Base-by-base conservation (phyloP, 2,113 vertebrate genomes). In the Holacanthus passer region DNA sequence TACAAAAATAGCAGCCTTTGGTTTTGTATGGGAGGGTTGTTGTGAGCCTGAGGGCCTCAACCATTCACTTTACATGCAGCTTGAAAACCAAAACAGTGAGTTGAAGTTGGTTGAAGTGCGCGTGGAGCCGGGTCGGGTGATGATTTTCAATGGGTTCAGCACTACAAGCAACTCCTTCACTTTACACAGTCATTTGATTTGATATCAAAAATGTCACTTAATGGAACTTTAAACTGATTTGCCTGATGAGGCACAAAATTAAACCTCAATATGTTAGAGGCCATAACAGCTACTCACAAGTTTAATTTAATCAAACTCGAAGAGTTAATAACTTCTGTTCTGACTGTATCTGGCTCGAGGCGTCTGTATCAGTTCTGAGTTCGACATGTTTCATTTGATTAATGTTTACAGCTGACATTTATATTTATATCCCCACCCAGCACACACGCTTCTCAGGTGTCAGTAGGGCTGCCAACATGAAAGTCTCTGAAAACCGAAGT, bases 341-440 rank as follows among this genome's bases (percentile, higher is more conserved):
- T 62, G 60, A 70, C 48, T 68, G 31, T 43, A n/a, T 31, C n/a
- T 56, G 48, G 76, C 80, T 50, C 31, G 13, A 52, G 63, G 37
- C 29, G 9, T 13, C 64, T 27, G 71, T 24, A 29, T 73, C 0
- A 64, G 66, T 45, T 69, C 27, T 74, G 48, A 66, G 2, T 48
- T 58, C 14, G 16, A 67, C 17, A 39, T 47, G 27, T 72, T 76
- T 81, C 55, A 68, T 65, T 76, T 70, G 17, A 32, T 79, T 37
- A 1, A 68, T 75, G 52, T 73, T 73, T 86, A 17, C 53, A 47
- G 59, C 29, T 73, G 64, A 77, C 41, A 63, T 79, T 77, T 73
- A 58, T 69, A 63, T 65, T 64, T 52, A 43, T 52, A 68, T 55
- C 69, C 35, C 45, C 32, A 37, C 14, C 8, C 41, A 53, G 74